phyloP scores from a whole-genome alignment of 1,140 invertebrate genomes.

The Drosophila elegans region DNA sequence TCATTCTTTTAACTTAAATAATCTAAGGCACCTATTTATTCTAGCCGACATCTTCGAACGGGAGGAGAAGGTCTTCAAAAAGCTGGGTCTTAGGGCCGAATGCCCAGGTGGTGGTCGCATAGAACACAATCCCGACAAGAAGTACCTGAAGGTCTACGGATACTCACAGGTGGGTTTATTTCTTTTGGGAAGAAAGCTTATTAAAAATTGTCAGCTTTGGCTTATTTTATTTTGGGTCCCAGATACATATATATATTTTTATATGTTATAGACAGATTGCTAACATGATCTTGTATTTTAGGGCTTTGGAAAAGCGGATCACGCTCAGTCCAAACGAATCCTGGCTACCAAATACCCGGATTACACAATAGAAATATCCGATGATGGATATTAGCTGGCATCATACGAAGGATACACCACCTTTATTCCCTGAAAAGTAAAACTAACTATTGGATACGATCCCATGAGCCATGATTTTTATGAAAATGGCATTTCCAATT shows the following conservation, averaged over 20 bases:
- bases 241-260: too few species aligned
- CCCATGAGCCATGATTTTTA: conserved; percentile 14
- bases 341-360: conserved; percentile 66
- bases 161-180: conserved; percentile 88
- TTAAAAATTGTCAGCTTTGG: too few species aligned
- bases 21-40: not conserved
- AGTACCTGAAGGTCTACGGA: conserved; percentile 90
- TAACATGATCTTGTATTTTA: conserved; percentile 15
- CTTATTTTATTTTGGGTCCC: too few species aligned
- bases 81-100: conserved; percentile 87
- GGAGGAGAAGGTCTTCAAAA: conserved; percentile 62
- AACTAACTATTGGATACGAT: not conserved
- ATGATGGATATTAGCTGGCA: conserved; percentile 74
- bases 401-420: not conserved
- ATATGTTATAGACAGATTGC: too few species aligned
- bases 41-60: conserved; percentile 89
- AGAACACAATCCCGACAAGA: conserved; percentile 87
- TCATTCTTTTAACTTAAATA: not conserved
- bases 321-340: conserved; percentile 65
- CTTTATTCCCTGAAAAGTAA: not conserved
- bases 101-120: conserved; percentile 93
- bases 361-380: conserved; percentile 79
- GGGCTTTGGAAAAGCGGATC: conserved; percentile 84
- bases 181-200: too few species aligned
- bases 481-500: not conserved